A percentile compares a stretch with the other conserved stretches of the same genome.
Conservation (phyloP, 2,797 vertebrate genomes). For the Aratinga solstitialis region DNA sequence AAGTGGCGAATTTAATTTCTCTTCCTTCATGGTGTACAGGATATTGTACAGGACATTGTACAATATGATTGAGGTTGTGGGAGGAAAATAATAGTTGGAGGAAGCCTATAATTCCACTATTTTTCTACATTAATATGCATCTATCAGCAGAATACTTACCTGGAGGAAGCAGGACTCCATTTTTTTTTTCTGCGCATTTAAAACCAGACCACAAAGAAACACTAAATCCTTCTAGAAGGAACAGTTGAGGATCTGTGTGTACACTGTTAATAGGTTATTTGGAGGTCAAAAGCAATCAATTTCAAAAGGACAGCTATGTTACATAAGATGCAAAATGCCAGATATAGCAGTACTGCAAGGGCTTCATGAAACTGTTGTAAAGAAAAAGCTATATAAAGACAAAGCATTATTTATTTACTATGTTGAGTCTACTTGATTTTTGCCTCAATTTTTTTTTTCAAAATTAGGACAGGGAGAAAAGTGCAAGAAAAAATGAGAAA, state of each 20-base stretch:
- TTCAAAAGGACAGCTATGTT: not conserved
- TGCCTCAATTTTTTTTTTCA: not conserved
- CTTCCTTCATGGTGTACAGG: not conserved
- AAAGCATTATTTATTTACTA: conserved; percentile 52
- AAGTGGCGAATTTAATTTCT: not conserved
- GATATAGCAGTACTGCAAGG: not conserved
- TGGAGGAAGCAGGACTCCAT: not conserved
- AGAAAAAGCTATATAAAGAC: not conserved
- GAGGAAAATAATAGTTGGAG: fast-evolving
- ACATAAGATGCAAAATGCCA: not conserved
- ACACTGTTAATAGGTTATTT: not conserved
- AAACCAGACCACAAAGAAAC: not conserved
- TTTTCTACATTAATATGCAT: not conserved
- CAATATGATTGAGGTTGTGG: too few species aligned
- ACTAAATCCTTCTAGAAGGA: not conserved
- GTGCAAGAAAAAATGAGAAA: not conserved
- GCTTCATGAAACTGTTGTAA: fast-evolving
- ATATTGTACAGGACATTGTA: not conserved
- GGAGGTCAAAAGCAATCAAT: conserved; percentile 1
- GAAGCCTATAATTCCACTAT: not conserved
- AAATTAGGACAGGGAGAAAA: not conserved
- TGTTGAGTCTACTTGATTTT: not conserved
- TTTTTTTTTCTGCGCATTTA: not conserved
- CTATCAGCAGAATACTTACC: not conserved
- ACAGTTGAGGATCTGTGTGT: not conserved